phyloP scores from a whole-genome alignment of 2,797 vertebrate genomes.

The Halcyon leucocephala region DNA sequence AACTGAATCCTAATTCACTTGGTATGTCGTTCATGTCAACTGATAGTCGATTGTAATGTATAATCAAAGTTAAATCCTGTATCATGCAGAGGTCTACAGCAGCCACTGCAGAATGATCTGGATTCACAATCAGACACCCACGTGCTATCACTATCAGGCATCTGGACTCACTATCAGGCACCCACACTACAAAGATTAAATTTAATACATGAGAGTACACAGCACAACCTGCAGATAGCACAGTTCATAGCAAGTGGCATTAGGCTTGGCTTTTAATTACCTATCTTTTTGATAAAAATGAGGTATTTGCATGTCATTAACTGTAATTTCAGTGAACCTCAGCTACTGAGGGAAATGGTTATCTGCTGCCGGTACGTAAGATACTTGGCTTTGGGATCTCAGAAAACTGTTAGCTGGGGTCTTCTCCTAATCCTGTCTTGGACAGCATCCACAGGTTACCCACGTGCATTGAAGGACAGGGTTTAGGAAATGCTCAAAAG shows the following conservation, averaged over 20 bases:
- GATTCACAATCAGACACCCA: not conserved
- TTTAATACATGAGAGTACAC: not conserved
- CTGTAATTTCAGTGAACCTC: not conserved
- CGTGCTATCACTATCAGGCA: not conserved
- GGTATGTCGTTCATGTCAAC: not conserved
- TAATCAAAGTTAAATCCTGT: not conserved
- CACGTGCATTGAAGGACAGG: not conserved
- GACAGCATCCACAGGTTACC: not conserved
- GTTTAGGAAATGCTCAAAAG: slow-evolving; percentile 4
- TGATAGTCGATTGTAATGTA: not conserved
- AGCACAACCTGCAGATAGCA: not conserved
- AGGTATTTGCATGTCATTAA: not conserved
- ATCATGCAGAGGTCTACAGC: not conserved
- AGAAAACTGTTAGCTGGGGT: not conserved
- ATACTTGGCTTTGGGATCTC: not conserved
- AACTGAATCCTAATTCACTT: not conserved
- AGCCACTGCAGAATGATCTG: not conserved
- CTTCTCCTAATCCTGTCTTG: not conserved
- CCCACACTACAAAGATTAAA: not conserved
- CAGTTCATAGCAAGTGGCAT: not conserved
- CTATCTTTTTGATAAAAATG: not conserved
- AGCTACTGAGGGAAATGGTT: not conserved
- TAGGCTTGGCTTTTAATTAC: not conserved
- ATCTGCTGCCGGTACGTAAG: not conserved
- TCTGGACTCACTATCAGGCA: not conserved